phyloP scores from a whole-genome alignment of 1,140 invertebrate species.

The Macrocentrus cingulum region DNA sequence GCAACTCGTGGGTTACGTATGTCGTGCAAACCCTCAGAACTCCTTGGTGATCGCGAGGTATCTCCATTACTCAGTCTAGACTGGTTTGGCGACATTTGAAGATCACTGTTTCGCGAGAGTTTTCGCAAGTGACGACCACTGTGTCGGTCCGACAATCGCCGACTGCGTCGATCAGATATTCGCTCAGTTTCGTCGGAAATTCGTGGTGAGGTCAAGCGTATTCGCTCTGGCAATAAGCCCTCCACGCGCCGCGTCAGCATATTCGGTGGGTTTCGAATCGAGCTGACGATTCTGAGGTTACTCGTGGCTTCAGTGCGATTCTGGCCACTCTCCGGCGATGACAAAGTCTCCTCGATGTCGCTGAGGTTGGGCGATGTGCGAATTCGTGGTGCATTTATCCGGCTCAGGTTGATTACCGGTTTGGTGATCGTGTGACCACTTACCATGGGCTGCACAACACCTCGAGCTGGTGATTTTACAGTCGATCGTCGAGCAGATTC shows the following conservation, averaged over 20 bases:
- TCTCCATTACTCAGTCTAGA: not conserved
- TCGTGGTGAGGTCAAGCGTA: conserved; percentile 33
- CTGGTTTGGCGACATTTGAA: not conserved
- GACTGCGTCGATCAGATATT: conserved; percentile 30
- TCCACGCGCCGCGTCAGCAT: conserved; percentile 27
- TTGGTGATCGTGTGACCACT: conserved; percentile 56
- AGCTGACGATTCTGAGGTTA: too few species aligned
- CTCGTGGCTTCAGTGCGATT: conserved; percentile 17
- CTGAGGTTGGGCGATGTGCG: conserved; percentile 44
- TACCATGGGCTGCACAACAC: conserved; percentile 56
- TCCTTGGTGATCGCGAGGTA: not conserved
- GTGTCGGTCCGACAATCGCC: conserved; percentile 32
- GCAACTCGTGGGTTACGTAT: conserved; percentile 41
- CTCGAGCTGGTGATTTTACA: conserved; percentile 49
- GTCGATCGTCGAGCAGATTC: conserved; percentile 39
- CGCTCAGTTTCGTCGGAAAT: conserved; percentile 35
- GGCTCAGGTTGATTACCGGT: conserved; percentile 53
- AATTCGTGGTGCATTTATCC: conserved; percentile 48
- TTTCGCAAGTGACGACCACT: conserved; percentile 31
- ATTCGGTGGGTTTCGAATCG: conserved; percentile 10
- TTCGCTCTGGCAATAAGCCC: conserved; percentile 36
- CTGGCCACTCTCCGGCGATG: conserved; percentile 29
- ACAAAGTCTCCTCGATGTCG: conserved; percentile 42
- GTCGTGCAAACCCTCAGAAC: conserved; percentile 23
- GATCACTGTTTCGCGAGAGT: conserved; percentile 25